These are phyloP conservation scores for Oxyura jamaicensis DNA, from an alignment of 2,113 vertebrate species.

Conservation along the genomic window DNA sequence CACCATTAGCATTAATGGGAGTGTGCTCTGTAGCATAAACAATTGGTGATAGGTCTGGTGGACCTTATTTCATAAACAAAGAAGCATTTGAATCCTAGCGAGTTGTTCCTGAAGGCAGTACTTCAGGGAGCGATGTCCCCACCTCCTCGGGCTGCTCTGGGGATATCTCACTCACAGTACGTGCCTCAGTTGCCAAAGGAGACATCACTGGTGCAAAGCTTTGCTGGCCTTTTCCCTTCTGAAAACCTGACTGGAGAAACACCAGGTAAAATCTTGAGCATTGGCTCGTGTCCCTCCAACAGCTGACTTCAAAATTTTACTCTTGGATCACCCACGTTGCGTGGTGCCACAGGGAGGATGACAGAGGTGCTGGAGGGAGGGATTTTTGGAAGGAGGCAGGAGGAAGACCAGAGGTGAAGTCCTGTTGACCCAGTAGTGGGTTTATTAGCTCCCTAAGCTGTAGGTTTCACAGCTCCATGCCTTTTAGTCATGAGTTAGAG, in stretches of 20 bases:
- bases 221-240: not conserved
- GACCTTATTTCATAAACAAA: constrained; percentile 61
- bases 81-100: not conserved
- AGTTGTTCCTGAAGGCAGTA: not conserved
- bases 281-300: fast-evolving
- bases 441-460: not conserved
- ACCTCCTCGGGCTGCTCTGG: not conserved
- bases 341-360: not conserved
- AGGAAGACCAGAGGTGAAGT: not conserved
- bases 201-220: not conserved
- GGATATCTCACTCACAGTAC: not conserved
- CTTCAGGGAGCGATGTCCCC: constrained; percentile 9
- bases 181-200: not conserved
- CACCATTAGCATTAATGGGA: constrained; percentile 61
- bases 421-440: not conserved
- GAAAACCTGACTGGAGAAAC: not conserved
- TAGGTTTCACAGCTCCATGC: not conserved
- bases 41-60: constrained; percentile 34
- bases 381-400: not conserved
- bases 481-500: not conserved
- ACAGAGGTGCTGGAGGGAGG: not conserved
- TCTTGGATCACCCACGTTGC: fast-evolving
- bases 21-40: constrained; percentile 64
- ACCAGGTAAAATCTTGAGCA: not conserved
- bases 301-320: not conserved